These are phyloP conservation scores for Calosoma granatense DNA, from an alignment of 1,140 invertebrate species.

Conservation along the genomic window DNA sequence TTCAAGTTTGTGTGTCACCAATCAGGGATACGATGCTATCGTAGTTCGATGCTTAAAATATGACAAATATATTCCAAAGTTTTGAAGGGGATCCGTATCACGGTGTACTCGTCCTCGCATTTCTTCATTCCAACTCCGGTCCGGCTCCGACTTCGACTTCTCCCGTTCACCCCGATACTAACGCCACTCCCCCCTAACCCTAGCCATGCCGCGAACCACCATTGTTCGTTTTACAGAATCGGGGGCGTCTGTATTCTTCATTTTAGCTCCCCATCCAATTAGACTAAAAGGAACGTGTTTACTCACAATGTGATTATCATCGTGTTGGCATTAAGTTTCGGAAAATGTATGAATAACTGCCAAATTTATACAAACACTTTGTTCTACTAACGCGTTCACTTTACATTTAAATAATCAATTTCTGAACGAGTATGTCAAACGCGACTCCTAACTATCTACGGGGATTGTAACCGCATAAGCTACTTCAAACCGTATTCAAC, in stretches of 20 bases:
- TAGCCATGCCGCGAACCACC: too few species aligned
- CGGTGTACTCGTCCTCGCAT: not conserved
- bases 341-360: not conserved
- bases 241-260: too few species aligned
- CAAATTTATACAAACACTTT: not conserved
- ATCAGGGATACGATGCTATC: too few species aligned
- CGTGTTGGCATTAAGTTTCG: not conserved
- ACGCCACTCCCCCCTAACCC: not conserved
- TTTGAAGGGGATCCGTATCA: not conserved
- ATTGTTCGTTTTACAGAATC: too few species aligned
- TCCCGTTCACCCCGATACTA: not conserved
- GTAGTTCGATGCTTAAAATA: not conserved
- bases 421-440: too few species aligned
- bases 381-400: not conserved
- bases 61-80: not conserved
- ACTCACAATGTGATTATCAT: not conserved
- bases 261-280: not conserved
- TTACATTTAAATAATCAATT: not conserved
- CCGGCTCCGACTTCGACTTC: not conserved
- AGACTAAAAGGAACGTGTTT: not conserved
- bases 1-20: too few species aligned
- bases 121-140: not conserved
- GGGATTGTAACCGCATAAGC: too few species aligned
- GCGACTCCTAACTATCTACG: too few species aligned
- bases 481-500: too few species aligned